Percentiles rank a stretch among this genome's conserved stretches.
phyloP scores from a whole-genome alignment of 2,113 vertebrate species.

The Micromys minutus region DNA sequence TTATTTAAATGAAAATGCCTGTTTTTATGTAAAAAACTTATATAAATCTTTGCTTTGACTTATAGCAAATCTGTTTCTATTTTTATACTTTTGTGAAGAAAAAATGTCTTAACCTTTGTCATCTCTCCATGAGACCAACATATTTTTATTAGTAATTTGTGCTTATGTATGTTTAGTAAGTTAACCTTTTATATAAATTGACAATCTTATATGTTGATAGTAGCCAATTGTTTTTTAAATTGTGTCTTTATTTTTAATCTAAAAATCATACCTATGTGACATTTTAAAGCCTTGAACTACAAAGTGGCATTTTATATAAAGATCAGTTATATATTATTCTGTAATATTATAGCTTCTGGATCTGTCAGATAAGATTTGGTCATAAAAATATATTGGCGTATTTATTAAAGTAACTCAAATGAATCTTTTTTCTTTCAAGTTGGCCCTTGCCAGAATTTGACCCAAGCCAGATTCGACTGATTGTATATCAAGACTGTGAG shows the following conservation, averaged over 20 bases:
- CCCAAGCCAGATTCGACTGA: conserved; percentile 96
- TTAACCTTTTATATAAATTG: conserved; percentile 45
- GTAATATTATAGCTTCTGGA: conserved; percentile 29
- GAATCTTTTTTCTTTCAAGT: conserved; percentile 84
- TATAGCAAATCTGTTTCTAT: not conserved
- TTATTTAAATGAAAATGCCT: conserved; percentile 26
- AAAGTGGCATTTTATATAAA: conserved; percentile 38
- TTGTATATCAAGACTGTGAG: conserved; percentile 99
- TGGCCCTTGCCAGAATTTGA: conserved; percentile 97
- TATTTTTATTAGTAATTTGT: conserved; percentile 47
- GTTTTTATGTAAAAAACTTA: conserved; percentile 30
- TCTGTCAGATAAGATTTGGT: conserved; percentile 37
- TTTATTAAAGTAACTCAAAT: conserved; percentile 54
- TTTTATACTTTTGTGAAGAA: conserved; percentile 45
- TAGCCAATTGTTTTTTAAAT: not conserved
- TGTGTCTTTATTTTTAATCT: conserved; percentile 40
- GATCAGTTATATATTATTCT: not conserved
- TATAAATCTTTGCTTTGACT: not conserved
- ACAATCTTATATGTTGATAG: conserved; percentile 28
- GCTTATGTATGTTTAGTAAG: conserved; percentile 29
- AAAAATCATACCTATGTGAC: conserved; percentile 26
- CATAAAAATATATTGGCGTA: conserved; percentile 56
- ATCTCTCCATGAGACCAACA: not conserved
- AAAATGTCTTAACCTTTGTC: conserved; percentile 43
- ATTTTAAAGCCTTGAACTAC: conserved; percentile 36